Base-by-base conservation (phyloP, 1,140 invertebrate species). In the Pissodes strobi region DNA sequence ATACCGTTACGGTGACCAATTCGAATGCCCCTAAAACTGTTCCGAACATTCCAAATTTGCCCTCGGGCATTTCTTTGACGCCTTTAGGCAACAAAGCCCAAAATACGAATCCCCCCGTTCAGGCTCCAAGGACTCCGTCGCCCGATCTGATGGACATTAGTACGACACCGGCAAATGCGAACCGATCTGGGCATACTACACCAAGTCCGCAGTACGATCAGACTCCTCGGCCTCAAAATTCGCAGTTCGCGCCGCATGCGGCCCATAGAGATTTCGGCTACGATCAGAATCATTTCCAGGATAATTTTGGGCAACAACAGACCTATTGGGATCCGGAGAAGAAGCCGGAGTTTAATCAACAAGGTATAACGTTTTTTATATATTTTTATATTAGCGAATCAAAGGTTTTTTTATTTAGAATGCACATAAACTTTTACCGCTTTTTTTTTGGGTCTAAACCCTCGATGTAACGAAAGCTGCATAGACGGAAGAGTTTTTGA, bases 291-390 rank as follows among this genome's bases (percentile, higher is more conserved):
- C n/a, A n/a, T n/a, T n/a, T n/a, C n/a, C 45, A 38, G 30, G 25
- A 61, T 25, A 18, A 37, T 8, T 61, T 53, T 19, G 25, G 37
- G 4, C 18, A 34, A 12, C 64, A 70, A 19, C 60, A 70, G 21
- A 70, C 70, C 43, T 72, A 68, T 53, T 74, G 69, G 68, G 57
- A 64, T 19, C 46, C 41, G n/a, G 64, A 64, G 23, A 57, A 64
- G 23, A 68, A 69, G 17, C 55, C 63, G 17, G 57, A 59, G n/a
- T 67, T 58, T 37, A 68, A 64, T 51, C 68, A 61, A 45, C 55
- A 15, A 25, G 48, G 48, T 51, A 51, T 19, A 6, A 8, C 5
- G 4, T 41, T n/a, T n/a, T n/a, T n/a, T n/a, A n/a, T n/a, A 6
- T 6, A 30, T 30, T 30, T 30, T 30, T 30, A 6, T 30, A 30